phyloP scores from a whole-genome alignment of 92 coral and sea anemone genomes.

The Desmophyllum pertusum region DNA sequence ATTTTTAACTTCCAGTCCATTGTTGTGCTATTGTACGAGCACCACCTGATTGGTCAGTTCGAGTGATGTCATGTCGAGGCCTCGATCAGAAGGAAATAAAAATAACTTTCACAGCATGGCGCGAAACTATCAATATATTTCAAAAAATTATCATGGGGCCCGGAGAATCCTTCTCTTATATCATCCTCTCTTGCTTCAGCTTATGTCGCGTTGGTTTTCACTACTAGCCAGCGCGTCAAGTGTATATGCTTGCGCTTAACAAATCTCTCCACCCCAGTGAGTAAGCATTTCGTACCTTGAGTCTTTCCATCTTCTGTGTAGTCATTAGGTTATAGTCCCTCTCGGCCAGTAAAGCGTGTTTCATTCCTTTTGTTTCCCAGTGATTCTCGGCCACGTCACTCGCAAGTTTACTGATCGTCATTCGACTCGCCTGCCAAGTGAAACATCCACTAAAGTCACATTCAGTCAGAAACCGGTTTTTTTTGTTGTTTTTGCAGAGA shows the following conservation, averaged over 20 bases:
- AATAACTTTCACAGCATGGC: too few species aligned
- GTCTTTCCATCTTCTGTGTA: slow-evolving; percentile 74
- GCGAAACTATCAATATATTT: too few species aligned
- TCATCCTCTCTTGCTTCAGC: background rate
- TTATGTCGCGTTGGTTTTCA: too few species aligned
- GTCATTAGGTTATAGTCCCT: slow-evolving; percentile 70
- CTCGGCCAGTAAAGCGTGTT: slow-evolving; percentile 84
- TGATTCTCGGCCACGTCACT: slow-evolving; percentile 85
- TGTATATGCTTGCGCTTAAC: background rate
- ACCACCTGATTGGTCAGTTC: too few species aligned
- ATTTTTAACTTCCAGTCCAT: too few species aligned
- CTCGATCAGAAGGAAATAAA: background rate
- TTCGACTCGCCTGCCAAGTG: slow-evolving; percentile 81
- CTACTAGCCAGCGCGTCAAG: background rate
- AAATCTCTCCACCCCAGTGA: background rate
- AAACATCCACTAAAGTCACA: background rate
- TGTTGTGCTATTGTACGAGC: too few species aligned
- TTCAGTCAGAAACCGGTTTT: background rate
- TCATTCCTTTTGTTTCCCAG: slow-evolving; percentile 94
- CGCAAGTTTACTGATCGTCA: slow-evolving; percentile 86
- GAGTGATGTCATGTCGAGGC: too few species aligned
- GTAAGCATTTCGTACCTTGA: slow-evolving; percentile 56
- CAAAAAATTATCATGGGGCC: too few species aligned
- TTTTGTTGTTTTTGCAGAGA: background rate
- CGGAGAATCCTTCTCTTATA: too few species aligned